These are phyloP conservation scores for Symphodus melops DNA, from an alignment of 2,113 vertebrate genomes.

Conservation along the genomic window DNA sequence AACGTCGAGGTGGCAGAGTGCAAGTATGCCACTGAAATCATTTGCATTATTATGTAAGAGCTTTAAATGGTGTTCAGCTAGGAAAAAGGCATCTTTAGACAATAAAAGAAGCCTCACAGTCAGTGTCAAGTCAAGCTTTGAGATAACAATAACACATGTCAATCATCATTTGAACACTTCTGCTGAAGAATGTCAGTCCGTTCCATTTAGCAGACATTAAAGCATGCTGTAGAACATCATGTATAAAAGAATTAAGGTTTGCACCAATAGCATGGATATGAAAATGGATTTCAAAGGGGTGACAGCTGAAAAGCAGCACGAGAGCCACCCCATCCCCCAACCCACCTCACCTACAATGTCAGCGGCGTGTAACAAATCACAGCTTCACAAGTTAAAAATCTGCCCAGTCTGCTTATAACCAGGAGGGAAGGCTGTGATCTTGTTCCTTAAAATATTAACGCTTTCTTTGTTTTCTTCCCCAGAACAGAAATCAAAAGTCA, in stretches of 20 bases:
- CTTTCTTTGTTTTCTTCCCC: neutral
- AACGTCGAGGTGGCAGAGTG: constrained; percentile 24
- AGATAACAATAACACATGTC: constrained; percentile 44
- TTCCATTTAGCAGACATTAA: constrained; percentile 5
- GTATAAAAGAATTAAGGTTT: constrained; percentile 19
- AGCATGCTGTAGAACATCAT: constrained; percentile 7
- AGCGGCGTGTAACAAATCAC: constrained; percentile 51
- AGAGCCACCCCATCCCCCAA: neutral
- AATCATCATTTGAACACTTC: constrained; percentile 26
- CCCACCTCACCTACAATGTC: constrained; percentile 35
- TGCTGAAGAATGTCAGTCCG: constrained; percentile 9
- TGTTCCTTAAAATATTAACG: constrained; percentile 7
- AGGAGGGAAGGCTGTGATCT: constrained; percentile 17
- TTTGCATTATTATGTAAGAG: constrained; percentile 64
- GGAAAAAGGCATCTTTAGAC: constrained; percentile 15
- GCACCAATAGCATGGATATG: constrained; percentile 7
- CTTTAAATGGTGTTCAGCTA: constrained; percentile 42
- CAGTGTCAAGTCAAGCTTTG: constrained; percentile 33
- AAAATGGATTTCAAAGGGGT: constrained; percentile 42
- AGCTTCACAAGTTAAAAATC: constrained; percentile 52
- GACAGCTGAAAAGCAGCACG: constrained; percentile 71
- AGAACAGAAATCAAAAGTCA: constrained; percentile 9
- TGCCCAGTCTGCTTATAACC: constrained; percentile 10
- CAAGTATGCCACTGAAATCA: constrained; percentile 39
- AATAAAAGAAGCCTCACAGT: constrained; percentile 22